A percentile compares a stretch with the other conserved stretches of the same genome.
phyloP scores from a whole-genome alignment of 2,113 vertebrate species.

The Hippocampus abdominalis region DNA sequence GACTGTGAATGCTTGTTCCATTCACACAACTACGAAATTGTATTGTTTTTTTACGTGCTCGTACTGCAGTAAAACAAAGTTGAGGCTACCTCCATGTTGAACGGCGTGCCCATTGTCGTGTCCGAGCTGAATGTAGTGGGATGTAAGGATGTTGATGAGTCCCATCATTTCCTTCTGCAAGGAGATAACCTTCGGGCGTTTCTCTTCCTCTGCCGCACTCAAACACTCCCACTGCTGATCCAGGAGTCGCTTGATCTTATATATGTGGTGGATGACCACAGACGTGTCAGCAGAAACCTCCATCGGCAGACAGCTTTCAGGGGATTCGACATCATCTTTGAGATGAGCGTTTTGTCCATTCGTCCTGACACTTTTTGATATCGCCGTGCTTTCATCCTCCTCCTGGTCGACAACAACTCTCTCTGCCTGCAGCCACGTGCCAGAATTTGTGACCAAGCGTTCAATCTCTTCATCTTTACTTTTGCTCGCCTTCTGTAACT shows the following conservation, averaged over 20 bases:
- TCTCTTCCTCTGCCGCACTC: conserved; percentile 73
- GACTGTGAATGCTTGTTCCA: too few relatives aligned
- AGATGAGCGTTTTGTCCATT: conserved; percentile 14
- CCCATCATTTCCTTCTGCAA: conserved; percentile 87
- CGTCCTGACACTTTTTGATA: conserved; percentile 3
- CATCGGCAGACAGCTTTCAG: neutral
- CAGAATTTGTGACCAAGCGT: conserved; percentile 66
- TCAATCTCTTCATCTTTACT: conserved; percentile 75
- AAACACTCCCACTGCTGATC: conserved; percentile 90
- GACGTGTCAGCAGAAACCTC: conserved; percentile 36
- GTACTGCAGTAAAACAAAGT: too few relatives aligned
- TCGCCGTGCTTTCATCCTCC: conserved; percentile 12
- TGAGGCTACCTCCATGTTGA: too few relatives aligned
- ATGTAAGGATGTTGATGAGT: conserved; percentile 81
- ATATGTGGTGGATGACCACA: conserved; percentile 71
- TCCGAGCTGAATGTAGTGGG: conserved; percentile 66
- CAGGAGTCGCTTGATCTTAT: conserved; percentile 84
- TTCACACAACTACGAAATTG: too few relatives aligned
- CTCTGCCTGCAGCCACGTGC: conserved; percentile 50
- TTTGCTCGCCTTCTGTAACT: conserved; percentile 75
- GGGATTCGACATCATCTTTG: neutral
- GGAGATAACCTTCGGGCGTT: conserved; percentile 81
- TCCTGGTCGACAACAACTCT: conserved; percentile 41
- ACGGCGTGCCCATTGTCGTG: too few relatives aligned
- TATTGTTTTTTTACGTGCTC: too few relatives aligned